Conservation (phyloP, 92 coral and sea anemone genomes). For the Porites evermanni region DNA sequence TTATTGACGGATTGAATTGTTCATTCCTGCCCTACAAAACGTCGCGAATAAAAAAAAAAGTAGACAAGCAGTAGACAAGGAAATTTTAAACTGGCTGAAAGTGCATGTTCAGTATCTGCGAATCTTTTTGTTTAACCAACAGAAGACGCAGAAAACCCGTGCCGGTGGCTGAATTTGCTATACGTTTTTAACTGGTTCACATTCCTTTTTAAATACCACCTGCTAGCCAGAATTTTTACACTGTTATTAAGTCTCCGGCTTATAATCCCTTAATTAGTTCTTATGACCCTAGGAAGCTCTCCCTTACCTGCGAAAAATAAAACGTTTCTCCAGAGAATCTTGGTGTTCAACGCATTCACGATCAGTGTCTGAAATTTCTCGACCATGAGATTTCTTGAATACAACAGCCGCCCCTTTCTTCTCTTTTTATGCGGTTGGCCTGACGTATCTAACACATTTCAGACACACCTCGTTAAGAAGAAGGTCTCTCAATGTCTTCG, state of each 20-base stretch:
- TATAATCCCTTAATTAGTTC: not conserved
- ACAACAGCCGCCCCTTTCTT: not conserved
- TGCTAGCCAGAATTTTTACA: not conserved
- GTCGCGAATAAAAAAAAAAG: too few relatives aligned
- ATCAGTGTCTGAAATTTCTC: not conserved
- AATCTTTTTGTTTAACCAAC: not conserved
- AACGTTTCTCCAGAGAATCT: not conserved
- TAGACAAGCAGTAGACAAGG: not conserved
- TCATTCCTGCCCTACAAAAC: too few relatives aligned
- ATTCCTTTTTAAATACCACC: conserved; percentile 17
- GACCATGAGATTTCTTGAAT: not conserved
- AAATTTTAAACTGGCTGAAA: not conserved
- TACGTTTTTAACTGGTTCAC: conserved; percentile 13
- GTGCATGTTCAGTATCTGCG: not conserved
- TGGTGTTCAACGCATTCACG: not conserved
- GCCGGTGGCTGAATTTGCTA: conserved; percentile 6
- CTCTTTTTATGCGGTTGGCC: not conserved
- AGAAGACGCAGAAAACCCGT: not conserved
- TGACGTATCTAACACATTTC: conserved; percentile 14
- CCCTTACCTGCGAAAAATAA: too few relatives aligned
- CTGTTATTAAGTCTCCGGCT: not conserved
- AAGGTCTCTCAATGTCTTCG: not conserved
- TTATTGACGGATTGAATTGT: too few relatives aligned
- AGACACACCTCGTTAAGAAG: conserved; percentile 29
- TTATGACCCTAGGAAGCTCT: not conserved